Percentiles rank a stretch among this genome's conserved stretches.
Conservation (phyloP, 35 echinoderm and acorn worm genomes). For the Apostichopus japonicus region DNA sequence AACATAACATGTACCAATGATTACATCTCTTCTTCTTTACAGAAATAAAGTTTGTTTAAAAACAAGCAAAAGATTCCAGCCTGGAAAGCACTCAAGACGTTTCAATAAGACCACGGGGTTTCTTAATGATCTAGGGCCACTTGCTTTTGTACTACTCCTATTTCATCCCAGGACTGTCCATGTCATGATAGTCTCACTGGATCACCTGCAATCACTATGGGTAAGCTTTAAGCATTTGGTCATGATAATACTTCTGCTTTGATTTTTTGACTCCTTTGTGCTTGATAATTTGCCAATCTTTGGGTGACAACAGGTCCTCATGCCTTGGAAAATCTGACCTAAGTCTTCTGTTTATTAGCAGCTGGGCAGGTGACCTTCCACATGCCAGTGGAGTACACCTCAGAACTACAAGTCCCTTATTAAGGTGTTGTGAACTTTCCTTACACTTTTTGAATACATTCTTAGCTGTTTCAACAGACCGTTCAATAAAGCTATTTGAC, state of each 20-base stretch:
- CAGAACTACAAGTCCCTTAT: conserved; percentile 34
- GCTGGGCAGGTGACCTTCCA: conserved; percentile 55
- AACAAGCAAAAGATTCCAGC: too few species aligned
- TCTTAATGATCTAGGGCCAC: too few species aligned
- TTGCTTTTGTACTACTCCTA: not conserved
- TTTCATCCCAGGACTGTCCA: conserved; percentile 27
- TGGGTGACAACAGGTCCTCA: conserved; percentile 1
- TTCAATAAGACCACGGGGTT: too few species aligned
- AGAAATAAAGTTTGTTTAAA: too few species aligned
- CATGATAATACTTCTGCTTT: conserved; percentile 19
- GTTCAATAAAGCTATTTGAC: conserved; percentile 77
- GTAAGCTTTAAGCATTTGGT: conserved; percentile 10
- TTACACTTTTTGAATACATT: conserved; percentile 60
- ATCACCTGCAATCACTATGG: not conserved
- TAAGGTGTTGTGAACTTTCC: conserved; percentile 56
- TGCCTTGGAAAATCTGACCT: conserved; percentile 42
- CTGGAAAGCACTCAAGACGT: too few species aligned
- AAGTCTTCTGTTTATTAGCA: conserved; percentile 56
- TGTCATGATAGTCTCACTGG: not conserved
- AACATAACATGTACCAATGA: too few species aligned
- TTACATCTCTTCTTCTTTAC: too few species aligned
- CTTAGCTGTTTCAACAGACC: conserved; percentile 59
- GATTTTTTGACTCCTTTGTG: not conserved
- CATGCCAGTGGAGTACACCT: conserved; percentile 45
- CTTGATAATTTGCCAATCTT: not conserved